Conservation (phyloP, 1,140 invertebrate species). For the Plutomurus gul region DNA sequence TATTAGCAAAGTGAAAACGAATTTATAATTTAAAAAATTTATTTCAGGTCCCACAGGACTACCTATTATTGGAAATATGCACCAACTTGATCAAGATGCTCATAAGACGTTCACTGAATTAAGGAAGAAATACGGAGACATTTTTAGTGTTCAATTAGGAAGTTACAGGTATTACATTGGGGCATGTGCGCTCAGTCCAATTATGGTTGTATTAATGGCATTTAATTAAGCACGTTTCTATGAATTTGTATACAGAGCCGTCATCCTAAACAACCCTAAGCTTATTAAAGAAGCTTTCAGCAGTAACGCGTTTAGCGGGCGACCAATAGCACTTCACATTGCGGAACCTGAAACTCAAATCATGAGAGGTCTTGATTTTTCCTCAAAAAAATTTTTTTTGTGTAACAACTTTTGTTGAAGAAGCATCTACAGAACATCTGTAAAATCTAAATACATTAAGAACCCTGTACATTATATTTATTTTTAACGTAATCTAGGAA, state of each 20-base stretch:
- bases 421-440: no score
- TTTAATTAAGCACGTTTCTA: background rate
- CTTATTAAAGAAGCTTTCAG: background rate
- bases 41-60: background rate
- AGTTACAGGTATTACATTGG: constrained; percentile 13
- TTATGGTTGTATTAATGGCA: no score
- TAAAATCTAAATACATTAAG: no score
- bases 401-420: no score
- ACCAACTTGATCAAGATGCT: background rate
- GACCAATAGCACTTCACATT: background rate
- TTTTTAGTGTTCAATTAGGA: background rate
- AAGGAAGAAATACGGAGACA: background rate
- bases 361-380: background rate
- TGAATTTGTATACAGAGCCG: background rate
- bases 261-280: background rate
- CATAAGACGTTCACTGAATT: background rate
- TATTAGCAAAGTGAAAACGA: no score
- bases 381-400: no score
- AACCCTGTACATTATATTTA: no score
- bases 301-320: background rate
- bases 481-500: no score
- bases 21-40: no score
- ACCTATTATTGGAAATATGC: constrained; percentile 1
- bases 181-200: no score
- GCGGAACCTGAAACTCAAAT: background rate